phyloP scores from a whole-genome alignment of 2,113 vertebrate species.

The Leucopternis melanops region DNA sequence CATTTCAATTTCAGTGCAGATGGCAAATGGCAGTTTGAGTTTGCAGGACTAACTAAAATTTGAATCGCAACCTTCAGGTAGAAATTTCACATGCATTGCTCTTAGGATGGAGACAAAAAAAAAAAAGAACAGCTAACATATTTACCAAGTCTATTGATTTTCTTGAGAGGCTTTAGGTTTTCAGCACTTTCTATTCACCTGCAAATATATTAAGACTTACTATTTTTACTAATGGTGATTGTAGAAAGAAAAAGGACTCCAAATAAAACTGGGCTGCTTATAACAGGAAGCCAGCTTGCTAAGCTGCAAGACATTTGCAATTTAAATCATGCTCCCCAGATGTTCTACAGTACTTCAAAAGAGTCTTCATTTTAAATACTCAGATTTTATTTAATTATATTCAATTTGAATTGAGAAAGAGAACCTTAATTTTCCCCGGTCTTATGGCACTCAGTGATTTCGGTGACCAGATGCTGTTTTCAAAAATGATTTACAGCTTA shows the following conservation, averaged over 20 bases:
- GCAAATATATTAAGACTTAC: neutral
- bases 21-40: neutral
- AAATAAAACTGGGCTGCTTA: neutral
- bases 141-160: neutral
- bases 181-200: neutral
- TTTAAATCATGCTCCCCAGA: neutral
- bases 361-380: neutral
- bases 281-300: neutral
- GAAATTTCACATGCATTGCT: neutral
- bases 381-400: neutral
- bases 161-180: neutral
- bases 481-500: neutral
- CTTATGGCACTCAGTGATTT: neutral
- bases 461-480: neutral
- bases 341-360: neutral
- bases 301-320: neutral
- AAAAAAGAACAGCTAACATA: rapidly evolving
- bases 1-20: neutral
- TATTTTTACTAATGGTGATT: neutral
- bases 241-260: neutral
- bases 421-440: neutral
- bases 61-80: neutral
- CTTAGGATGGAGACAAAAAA: neutral
- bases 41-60: neutral
- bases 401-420: neutral